These are phyloP conservation scores for Drosophila setifemur DNA, from an alignment of 1,140 invertebrate species.

Conservation along the genomic window DNA sequence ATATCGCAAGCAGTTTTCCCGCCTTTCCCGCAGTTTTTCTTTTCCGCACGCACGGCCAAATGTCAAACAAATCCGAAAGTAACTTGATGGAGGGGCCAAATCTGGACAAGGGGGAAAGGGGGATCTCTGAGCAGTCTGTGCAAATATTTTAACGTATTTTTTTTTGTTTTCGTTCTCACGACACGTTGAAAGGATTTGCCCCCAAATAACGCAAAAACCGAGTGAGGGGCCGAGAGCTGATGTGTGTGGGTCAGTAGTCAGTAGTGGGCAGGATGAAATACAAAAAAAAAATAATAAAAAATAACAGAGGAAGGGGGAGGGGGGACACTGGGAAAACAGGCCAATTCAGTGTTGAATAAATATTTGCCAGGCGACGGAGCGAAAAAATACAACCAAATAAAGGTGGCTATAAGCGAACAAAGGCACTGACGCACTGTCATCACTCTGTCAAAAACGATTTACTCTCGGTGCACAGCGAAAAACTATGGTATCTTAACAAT, in stretches of 20 bases:
- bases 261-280: background rate
- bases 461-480: background rate
- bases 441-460: slow-evolving; percentile 13
- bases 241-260: slow-evolving; percentile 18
- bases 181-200: slow-evolving; percentile 77
- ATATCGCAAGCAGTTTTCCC: slow-evolving; percentile 46
- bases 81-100: too few relatives aligned
- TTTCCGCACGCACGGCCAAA: slow-evolving; percentile 43
- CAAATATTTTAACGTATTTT: slow-evolving; percentile 68
- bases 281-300: background rate
- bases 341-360: slow-evolving; percentile 40
- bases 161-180: slow-evolving; percentile 51
- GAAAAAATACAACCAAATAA: slow-evolving; percentile 2
- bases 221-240: slow-evolving; percentile 1
- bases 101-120: too few relatives aligned
- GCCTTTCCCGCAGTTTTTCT: background rate
- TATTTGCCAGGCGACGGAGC: slow-evolving; percentile 19
- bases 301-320: background rate
- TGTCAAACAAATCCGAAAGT: slow-evolving; percentile 59
- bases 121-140: slow-evolving; percentile 38
- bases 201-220: slow-evolving; percentile 15
- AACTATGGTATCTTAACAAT: background rate
- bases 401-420: slow-evolving; percentile 7
- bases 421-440: slow-evolving; percentile 16
- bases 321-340: background rate